These are phyloP conservation scores for Helogale parvula DNA, from an alignment of 2,113 vertebrate genomes.

Conservation along the genomic window DNA sequence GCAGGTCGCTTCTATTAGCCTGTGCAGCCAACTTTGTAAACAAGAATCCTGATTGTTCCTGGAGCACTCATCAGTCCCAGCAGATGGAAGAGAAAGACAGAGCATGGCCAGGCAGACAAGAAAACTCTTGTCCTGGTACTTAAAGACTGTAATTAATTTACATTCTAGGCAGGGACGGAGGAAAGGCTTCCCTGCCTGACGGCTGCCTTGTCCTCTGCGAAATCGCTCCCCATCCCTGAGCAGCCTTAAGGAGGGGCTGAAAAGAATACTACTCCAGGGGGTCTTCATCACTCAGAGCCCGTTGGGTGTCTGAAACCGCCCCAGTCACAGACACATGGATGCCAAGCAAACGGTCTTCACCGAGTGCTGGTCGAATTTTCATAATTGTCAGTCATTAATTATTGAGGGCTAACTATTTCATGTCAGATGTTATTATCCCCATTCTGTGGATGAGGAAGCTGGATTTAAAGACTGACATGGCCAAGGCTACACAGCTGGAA, in stretches of 20 bases:
- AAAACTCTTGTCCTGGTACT: constrained; percentile 37
- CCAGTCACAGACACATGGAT: background rate
- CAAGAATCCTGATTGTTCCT: constrained; percentile 76
- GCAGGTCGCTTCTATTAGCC: constrained; percentile 79
- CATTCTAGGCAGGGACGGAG: background rate
- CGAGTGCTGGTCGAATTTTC: background rate
- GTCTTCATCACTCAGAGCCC: background rate
- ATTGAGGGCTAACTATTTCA: background rate
- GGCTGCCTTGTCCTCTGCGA: background rate
- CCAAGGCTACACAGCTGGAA: background rate
- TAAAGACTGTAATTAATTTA: constrained; percentile 51
- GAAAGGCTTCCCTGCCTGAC: background rate
- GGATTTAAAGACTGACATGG: background rate
- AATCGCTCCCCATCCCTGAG: background rate
- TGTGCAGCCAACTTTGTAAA: constrained; percentile 80
- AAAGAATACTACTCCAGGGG: background rate
- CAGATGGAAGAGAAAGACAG: constrained; percentile 57
- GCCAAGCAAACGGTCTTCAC: background rate
- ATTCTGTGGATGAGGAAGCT: background rate
- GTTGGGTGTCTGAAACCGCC: background rate
- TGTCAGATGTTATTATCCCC: background rate
- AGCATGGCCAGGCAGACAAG: constrained; percentile 61
- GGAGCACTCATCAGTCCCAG: constrained; percentile 54
- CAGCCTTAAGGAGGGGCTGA: background rate
- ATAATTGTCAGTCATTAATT: background rate